Evolutionary conservation across 1,140 invertebrate genomes (phyloP), one percentile per base, ranked within the genome.

Genomic region (Homarus americanus): DNA sequence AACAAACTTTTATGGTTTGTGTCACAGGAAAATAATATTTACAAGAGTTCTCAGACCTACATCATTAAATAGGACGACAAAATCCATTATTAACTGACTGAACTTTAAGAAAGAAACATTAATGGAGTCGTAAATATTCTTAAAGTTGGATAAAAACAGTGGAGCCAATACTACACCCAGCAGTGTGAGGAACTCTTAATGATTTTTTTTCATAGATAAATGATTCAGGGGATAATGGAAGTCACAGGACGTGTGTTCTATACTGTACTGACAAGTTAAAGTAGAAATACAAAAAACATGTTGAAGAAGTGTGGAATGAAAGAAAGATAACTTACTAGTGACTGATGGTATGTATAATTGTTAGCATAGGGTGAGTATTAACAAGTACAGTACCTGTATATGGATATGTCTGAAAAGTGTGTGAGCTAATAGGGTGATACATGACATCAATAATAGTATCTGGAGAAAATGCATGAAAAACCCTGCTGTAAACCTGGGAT

Each of bases 401-500:
- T 69, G 63, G 5, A 69, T 69, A 32, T 69, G 63, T 69, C 12
- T 69, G 63, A 69, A 69, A 69, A 32, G 63, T 69, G 28, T 69
- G 32, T 32, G 63, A 69, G 28, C 1, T 32, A 28, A 69, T 24
- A 7, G 17, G 53, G 53, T 9, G 24, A 69, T 4, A 32, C n/a
- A 69, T 69, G 28, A 32, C 7, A 32, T 28, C 32, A 69, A 24
- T 69, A 28, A 69, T 69, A 28, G 4, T 69, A 28, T 32, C 10
- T 69, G 7, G 9, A 32, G n/a, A 32, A 32, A 69, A 32, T 69
- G 63, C 7, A 32, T 69, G n/a, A 32, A 17, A 32, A 69, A 28
- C 7, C n/a, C n/a, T 69, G 63, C 63, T 69, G n/a, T 32, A 69
- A 69, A 69, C 58, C 12, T 69, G 63, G 28, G 4, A 69, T 69